Evolutionary conservation across 2,113 vertebrate species (phyloP).

Genomic region (Motacilla alba): DNA sequence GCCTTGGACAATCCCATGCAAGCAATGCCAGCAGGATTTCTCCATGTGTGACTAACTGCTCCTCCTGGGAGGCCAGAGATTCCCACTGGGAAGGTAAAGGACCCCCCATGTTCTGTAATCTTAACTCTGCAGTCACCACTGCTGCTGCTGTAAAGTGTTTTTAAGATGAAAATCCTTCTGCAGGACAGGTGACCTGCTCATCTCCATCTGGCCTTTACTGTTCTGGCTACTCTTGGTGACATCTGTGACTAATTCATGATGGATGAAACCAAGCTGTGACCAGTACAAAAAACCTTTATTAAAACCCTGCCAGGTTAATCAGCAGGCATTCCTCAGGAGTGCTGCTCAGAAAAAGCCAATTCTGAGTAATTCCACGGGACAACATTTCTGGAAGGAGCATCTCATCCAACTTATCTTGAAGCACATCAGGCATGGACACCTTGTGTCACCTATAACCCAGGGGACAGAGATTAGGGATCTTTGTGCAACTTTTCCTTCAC

Average conservation of each 20-base stretch:
- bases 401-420: background rate
- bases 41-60: background rate
- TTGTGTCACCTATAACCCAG: background rate
- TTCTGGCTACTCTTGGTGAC: slow-evolving; percentile 61
- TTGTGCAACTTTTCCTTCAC: background rate
- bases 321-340: background rate
- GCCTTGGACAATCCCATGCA: background rate
- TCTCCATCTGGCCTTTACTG: slow-evolving; percentile 64
- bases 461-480: background rate
- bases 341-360: background rate
- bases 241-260: slow-evolving; percentile 73
- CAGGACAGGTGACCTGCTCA: slow-evolving; percentile 31
- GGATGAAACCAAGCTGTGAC: slow-evolving; percentile 61
- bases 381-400: background rate
- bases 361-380: background rate
- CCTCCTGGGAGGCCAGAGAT: background rate
- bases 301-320: background rate
- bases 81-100: background rate
- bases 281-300: slow-evolving; percentile 65
- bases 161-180: slow-evolving; percentile 66
- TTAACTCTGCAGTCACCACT: background rate
- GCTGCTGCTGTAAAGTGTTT: slow-evolving; percentile 7
- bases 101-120: background rate
- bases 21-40: background rate
- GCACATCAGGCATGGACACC: fast-evolving